Conservation (phyloP, 2,888 invertebrate species). For the Agrotis segetum region DNA sequence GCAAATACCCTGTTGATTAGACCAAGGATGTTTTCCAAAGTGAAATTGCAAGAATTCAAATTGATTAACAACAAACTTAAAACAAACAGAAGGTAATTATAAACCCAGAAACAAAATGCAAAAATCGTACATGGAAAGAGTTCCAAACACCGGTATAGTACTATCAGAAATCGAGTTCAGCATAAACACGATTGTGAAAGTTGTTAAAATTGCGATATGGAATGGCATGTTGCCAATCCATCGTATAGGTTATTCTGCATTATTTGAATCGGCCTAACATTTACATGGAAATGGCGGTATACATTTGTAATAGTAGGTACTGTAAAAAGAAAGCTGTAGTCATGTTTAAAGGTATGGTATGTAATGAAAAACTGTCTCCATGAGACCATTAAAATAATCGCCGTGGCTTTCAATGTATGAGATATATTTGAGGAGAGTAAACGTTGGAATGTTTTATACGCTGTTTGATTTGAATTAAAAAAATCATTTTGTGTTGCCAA, state of each 20-base stretch:
- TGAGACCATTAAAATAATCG: too few relatives aligned
- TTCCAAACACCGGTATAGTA: constrained; percentile 14
- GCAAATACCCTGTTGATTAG: too few relatives aligned
- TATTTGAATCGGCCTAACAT: constrained; percentile 27
- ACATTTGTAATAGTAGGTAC: neutral
- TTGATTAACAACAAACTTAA: neutral
- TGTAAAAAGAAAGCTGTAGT: too few relatives aligned
- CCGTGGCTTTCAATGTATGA: too few relatives aligned
- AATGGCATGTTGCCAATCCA: constrained; percentile 53
- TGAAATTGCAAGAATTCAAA: constrained; percentile 2
- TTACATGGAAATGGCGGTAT: constrained; percentile 20
- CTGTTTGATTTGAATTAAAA: too few relatives aligned
- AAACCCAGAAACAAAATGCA: neutral
- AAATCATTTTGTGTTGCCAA: too few relatives aligned
- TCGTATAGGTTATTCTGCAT: constrained; percentile 12
- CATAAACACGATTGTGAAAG: constrained; percentile 47
- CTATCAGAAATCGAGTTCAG: constrained; percentile 35
- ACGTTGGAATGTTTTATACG: too few relatives aligned
- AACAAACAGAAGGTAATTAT: neutral
- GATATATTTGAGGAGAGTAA: too few relatives aligned
- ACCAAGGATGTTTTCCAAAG: neutral
- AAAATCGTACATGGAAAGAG: neutral
- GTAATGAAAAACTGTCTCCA: too few relatives aligned
- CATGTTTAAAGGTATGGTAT: too few relatives aligned
- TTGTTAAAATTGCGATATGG: constrained; percentile 52